Evolutionary conservation across 2,888 invertebrate genomes (phyloP).

Genomic region (Microplitis manilae): DNA sequence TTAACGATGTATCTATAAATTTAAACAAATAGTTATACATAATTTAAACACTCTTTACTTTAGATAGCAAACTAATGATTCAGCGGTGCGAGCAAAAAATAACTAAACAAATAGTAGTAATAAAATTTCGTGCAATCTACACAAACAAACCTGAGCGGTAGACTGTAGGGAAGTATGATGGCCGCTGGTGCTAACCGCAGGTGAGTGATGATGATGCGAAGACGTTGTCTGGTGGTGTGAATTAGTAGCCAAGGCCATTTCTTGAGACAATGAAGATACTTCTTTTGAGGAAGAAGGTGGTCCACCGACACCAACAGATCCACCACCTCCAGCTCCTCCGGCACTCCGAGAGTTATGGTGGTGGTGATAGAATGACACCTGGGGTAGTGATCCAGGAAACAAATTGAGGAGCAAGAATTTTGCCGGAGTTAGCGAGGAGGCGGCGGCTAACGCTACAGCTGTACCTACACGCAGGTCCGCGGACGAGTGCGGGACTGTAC

Average conservation of each 20-base stretch:
- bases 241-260: conserved; percentile 65
- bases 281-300: conserved; percentile 60
- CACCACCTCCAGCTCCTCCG: conserved; percentile 71
- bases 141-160: conserved; percentile 69
- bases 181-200: conserved; percentile 50
- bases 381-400: conserved; percentile 80
- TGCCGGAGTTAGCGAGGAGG: conserved; percentile 77
- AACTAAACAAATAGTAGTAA: conserved; percentile 4
- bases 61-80: background rate
- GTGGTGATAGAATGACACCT: conserved; percentile 80
- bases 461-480: conserved; percentile 71
- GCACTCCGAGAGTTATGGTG: conserved; percentile 75
- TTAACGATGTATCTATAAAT: background rate
- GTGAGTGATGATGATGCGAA: conserved; percentile 49
- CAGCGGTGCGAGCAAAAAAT: conserved; percentile 7
- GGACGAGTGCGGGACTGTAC: conserved; percentile 63
- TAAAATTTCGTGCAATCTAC: conserved; percentile 51
- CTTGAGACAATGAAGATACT: conserved; percentile 62
- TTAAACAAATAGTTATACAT: background rate
- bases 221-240: conserved; percentile 64
- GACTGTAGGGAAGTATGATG: conserved; percentile 66
- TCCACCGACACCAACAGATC: background rate
- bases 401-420: conserved; percentile 90
- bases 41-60: background rate
- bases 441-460: conserved; percentile 76